These are phyloP conservation scores for Lasius fuliginosus DNA, from an alignment of 2,888 invertebrate genomes.

Conservation along the genomic window DNA sequence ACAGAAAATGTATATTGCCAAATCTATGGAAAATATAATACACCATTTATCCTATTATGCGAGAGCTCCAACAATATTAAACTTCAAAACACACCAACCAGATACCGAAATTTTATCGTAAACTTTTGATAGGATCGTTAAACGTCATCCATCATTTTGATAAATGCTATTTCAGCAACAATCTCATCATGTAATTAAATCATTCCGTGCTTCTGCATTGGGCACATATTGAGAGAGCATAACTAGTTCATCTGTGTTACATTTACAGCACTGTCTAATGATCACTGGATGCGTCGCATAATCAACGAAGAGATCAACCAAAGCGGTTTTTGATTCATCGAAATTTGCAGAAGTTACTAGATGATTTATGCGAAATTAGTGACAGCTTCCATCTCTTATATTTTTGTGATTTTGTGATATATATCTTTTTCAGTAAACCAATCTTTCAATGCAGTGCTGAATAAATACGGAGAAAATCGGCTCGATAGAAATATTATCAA, in stretches of 20 bases:
- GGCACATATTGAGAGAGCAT: conserved; percentile 44
- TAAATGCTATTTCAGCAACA: conserved; percentile 46
- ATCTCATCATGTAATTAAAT: conserved; percentile 53
- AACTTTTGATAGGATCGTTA: conserved; percentile 48
- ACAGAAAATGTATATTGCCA: not conserved
- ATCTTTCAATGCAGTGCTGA: not conserved
- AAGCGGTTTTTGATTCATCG: conserved; percentile 17
- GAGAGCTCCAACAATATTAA: conserved; percentile 38
- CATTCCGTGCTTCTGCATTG: conserved; percentile 27
- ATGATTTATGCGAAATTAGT: not conserved
- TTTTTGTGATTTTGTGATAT: not conserved
- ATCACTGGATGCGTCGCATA: conserved; percentile 13
- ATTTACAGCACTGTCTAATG: conserved; percentile 20
- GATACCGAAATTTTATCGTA: conserved; percentile 36
- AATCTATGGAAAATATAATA: not conserved
- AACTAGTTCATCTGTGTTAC: conserved; percentile 42
- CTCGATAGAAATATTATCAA: not conserved
- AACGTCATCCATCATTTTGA: conserved; percentile 53
- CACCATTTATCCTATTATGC: not conserved
- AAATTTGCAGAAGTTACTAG: not conserved
- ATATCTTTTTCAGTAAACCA: not conserved
- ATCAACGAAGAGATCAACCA: conserved; percentile 11
- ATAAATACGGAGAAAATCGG: not conserved
- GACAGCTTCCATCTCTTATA: not conserved
- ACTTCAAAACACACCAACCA: not conserved